A percentile compares a stretch with the other conserved stretches of the same genome.
phyloP scores from a whole-genome alignment of 2,797 vertebrate genomes.

The Glossophaga mutica region DNA sequence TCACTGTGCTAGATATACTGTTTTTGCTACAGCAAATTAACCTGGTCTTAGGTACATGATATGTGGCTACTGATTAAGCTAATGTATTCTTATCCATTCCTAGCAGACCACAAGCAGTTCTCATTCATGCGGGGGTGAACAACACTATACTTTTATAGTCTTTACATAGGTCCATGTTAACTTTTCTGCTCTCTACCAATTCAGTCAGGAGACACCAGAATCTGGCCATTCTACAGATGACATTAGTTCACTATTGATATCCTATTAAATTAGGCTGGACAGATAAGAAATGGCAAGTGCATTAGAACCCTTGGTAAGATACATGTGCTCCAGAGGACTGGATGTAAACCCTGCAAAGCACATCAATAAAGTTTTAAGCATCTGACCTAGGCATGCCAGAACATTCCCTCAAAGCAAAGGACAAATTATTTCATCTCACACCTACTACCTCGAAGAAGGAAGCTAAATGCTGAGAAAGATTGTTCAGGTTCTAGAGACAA shows the following conservation, averaged over 20 bases:
- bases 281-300: not conserved
- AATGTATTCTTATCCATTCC: not conserved
- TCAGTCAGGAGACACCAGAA: not conserved
- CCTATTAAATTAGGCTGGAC: not conserved
- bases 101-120: not conserved
- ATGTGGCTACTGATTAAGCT: not conserved
- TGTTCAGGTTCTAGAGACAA: not conserved
- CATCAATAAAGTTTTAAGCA: not conserved
- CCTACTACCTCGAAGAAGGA: not conserved
- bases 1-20: not conserved
- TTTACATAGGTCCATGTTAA: not conserved
- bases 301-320: not conserved
- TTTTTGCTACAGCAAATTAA: not conserved
- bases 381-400: not conserved
- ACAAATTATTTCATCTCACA: not conserved
- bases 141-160: not conserved
- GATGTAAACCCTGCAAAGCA: not conserved
- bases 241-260: not conserved
- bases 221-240: not conserved
- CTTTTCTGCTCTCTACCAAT: not conserved
- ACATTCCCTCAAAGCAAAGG: not conserved
- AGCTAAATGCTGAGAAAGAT: not conserved
- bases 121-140: not conserved
- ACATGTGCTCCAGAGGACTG: not conserved
- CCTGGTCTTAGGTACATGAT: not conserved